Percentiles rank a stretch among this genome's conserved stretches.
phyloP scores from a whole-genome alignment of 2,797 vertebrate species.

The Chromis chromis region DNA sequence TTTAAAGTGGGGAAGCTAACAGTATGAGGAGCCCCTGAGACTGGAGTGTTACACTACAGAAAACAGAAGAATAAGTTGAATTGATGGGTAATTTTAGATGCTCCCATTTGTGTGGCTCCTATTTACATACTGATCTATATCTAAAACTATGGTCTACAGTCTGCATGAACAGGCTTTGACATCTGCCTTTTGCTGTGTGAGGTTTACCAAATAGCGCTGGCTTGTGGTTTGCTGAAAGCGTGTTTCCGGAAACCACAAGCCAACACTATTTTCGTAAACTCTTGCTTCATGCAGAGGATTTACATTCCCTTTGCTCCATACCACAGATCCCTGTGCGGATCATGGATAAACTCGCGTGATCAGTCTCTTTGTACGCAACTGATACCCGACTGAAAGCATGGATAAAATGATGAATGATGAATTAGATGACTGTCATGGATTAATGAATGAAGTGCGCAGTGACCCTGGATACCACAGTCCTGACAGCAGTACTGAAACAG shows the following conservation, averaged over 20 bases:
- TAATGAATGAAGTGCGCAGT: slow-evolving; percentile 24
- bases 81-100: neutral
- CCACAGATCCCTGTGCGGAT: neutral
- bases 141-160: neutral
- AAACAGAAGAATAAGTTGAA: neutral
- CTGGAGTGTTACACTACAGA: neutral
- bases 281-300: slow-evolving; percentile 22
- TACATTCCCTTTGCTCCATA: neutral
- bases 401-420: slow-evolving; percentile 11
- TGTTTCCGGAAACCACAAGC: slow-evolving; percentile 39
- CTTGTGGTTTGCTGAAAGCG: slow-evolving; percentile 23
- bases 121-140: slow-evolving; percentile 14
- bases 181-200: slow-evolving; percentile 13
- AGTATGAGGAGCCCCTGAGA: neutral
- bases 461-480: slow-evolving; percentile 3
- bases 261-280: neutral
- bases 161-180: neutral
- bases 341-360: neutral
- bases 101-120: slow-evolving; percentile 1
- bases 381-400: neutral
- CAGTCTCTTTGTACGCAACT: neutral
- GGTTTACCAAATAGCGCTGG: slow-evolving; percentile 21
- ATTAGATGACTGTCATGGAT: neutral
- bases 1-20: neutral
- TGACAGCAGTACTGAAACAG: neutral